These are phyloP conservation scores for Conistra vaccinii DNA, from an alignment of 2,888 invertebrate species.

Conservation along the genomic window DNA sequence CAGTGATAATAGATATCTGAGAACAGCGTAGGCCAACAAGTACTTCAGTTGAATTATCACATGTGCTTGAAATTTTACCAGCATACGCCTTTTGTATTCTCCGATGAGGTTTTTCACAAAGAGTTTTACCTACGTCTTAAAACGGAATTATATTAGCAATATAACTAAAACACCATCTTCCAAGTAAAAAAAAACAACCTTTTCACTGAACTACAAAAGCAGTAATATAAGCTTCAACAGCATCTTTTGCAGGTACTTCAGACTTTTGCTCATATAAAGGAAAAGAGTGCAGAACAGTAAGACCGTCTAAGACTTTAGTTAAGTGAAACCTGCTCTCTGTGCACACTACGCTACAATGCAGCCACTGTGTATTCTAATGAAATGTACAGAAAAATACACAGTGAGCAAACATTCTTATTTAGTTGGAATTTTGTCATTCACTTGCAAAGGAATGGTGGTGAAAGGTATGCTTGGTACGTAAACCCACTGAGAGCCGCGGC, in stretches of 20 bases:
- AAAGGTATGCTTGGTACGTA: conserved; percentile 25
- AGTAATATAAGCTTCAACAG: conserved; percentile 17
- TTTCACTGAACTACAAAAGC: conserved; percentile 16
- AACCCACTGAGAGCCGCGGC: conserved; percentile 11
- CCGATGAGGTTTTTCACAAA: not conserved
- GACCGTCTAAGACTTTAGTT: conserved; percentile 50
- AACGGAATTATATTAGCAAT: not conserved
- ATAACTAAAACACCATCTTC: conserved; percentile 2
- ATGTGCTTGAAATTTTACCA: not conserved
- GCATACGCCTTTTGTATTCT: not conserved
- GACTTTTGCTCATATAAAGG: conserved; percentile 38
- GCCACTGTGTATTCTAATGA: conserved; percentile 52
- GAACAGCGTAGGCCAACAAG: not conserved
- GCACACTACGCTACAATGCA: conserved; percentile 23
- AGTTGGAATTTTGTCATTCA: conserved; percentile 52
- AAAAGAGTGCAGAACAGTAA: conserved; percentile 41
- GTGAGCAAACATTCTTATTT: conserved; percentile 42
- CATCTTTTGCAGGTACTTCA: conserved; percentile 31
- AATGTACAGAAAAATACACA: conserved; percentile 53
- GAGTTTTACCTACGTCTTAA: not conserved
- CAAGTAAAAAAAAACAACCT: conserved; percentile 6
- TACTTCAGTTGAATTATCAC: not conserved
- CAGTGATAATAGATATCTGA: not conserved
- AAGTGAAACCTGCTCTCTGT: conserved; percentile 42
- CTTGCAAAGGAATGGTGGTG: conserved; percentile 32